Base-by-base conservation (phyloP, 2,113 vertebrate species). In the Myrmecobius fasciatus region DNA sequence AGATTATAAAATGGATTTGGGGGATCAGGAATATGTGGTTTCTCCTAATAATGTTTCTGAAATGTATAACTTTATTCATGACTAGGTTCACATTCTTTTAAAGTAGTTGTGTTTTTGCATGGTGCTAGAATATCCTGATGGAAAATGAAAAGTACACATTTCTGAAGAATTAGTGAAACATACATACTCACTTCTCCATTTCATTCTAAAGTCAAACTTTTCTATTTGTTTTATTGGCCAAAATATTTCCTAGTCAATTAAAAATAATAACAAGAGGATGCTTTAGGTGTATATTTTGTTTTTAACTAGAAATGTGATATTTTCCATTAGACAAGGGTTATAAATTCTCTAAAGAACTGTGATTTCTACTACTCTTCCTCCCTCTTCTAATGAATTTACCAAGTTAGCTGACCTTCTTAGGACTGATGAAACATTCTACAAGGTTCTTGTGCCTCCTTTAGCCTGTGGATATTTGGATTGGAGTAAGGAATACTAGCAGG, bases 1-100 rank as follows among this genome's bases (percentile, higher is more conserved):
- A 83, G 67, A 83, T 83, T 83, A 43, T 83, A 83, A 83, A 83
- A 83, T 83, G 67, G 67, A 83, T 83, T 83, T 83, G 67, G n/a
- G n/a, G 67, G 67, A 83, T 83, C 67, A 83, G 67, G 20, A 83
- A 43, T 83, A 43, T 83, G 67, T 83, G 17, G n/a, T 83, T 83
- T 83, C 36, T 83, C 43, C 67, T 20, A 83, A 24, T 43, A 83
- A 83, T 83, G 17, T 83, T 83, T 83, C 67, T 83, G n/a, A 83
- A 83, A 83, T 83, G 67, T 43, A 43, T 83, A 43, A 43, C n/a
- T 43, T 83, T 8, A 24, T 6, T 22, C 36, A 24, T 24, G 36
- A 1, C 67, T 83, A 43, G 67, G n/a, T 83, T 83, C 67, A 83
- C n/a, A 83, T 20, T n/a, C 67, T 43, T 43, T 83, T 83, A 8